A percentile compares a stretch with the other conserved stretches of the same genome.
Conservation (phyloP, 2,888 invertebrate genomes). For the Volucella zonaria region DNA sequence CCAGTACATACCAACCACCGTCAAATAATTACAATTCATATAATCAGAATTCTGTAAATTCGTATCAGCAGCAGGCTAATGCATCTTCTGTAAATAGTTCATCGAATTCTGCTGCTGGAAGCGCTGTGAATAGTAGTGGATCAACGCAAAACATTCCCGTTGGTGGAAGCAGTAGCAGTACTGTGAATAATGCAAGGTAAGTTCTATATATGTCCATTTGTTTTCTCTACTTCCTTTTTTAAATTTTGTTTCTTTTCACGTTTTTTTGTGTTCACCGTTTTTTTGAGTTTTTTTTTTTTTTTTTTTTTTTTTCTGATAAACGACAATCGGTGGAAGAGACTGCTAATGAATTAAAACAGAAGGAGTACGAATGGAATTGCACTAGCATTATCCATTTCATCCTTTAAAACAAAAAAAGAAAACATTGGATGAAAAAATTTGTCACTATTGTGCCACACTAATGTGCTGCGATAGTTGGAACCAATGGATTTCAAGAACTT, state of each 20-base stretch:
- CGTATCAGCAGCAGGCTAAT: conserved; percentile 81
- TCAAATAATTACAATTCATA: conserved; percentile 80
- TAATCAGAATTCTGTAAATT: conserved; percentile 81
- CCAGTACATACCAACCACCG: conserved; percentile 81
- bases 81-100: conserved; percentile 77
- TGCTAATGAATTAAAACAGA: conserved; percentile 38
- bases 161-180: conserved; percentile 80
- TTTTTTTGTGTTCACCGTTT: conserved; percentile 21
- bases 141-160: conserved; percentile 83
- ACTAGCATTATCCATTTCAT: no score
- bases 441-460: no score
- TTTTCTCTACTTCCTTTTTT: not conserved
- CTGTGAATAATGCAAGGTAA: conserved; percentile 81
- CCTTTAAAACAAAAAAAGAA: no score
- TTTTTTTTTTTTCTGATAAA: conserved; percentile 24
- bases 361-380: not conserved
- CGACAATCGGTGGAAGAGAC: conserved; percentile 5
- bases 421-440: no score
- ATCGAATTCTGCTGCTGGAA: conserved; percentile 76
- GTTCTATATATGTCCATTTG: conserved; percentile 44
- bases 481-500: no score
- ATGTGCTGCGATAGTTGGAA: no score
- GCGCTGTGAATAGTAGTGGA: conserved; percentile 76
- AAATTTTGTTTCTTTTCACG: conserved; percentile 10
- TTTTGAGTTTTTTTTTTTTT: conserved; percentile 27